A percentile compares a stretch with the other conserved stretches of the same genome.
phyloP scores from a whole-genome alignment of 2,113 vertebrate species.

The Ornithorhynchus anatinus region DNA sequence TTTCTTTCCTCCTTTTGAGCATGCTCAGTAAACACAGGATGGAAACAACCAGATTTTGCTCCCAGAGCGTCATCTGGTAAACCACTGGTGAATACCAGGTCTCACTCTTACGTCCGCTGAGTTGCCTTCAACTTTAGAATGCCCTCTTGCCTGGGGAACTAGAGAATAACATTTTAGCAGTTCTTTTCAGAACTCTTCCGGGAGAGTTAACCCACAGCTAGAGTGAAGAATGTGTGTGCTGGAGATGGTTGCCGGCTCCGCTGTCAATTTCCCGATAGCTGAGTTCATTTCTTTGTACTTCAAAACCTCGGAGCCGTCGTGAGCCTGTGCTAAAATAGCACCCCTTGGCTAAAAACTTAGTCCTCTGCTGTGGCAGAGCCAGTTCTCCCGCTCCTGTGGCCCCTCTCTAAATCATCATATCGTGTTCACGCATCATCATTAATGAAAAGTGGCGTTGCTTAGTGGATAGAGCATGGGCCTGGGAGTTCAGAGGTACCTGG shows the following conservation, averaged over 20 bases:
- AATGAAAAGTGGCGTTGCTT: too few relatives aligned
- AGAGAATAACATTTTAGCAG: background rate
- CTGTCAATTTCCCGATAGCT: accelerated
- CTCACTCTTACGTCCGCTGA: background rate
- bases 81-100: background rate
- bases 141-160: background rate
- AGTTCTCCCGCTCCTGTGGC: too few relatives aligned
- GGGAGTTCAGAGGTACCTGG: too few relatives aligned
- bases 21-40: background rate
- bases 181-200: background rate
- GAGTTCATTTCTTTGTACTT: background rate
- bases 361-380: too few relatives aligned
- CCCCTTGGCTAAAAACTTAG: too few relatives aligned
- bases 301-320: too few relatives aligned
- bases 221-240: background rate
- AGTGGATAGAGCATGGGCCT: too few relatives aligned
- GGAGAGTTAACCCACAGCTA: background rate
- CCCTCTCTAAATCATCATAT: too few relatives aligned
- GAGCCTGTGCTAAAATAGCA: too few relatives aligned
- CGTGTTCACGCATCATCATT: too few relatives aligned
- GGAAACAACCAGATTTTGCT: background rate
- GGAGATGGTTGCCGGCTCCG: too few relatives aligned
- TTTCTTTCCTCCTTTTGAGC: background rate
- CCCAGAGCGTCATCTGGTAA: background rate
- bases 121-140: background rate